Percentiles rank a stretch among this genome's conserved stretches.
Conservation (phyloP, 2,113 vertebrate species). For the Triplophysa tibetana region DNA sequence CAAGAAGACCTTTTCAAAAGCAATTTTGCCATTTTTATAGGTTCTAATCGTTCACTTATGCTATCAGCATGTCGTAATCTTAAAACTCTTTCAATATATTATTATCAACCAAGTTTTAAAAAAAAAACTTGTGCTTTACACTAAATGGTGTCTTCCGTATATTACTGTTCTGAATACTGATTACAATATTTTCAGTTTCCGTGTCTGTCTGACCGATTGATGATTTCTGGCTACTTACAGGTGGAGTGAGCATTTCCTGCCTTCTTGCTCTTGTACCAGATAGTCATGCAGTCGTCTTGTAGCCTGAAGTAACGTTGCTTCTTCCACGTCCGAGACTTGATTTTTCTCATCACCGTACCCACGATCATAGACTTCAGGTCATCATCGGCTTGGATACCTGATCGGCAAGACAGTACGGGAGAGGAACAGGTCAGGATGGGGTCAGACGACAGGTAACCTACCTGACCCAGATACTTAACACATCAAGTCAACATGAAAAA, state of each 20-base stretch:
- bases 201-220: too few relatives aligned
- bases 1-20: too few relatives aligned
- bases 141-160: too few relatives aligned
- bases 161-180: too few relatives aligned
- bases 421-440: neutral
- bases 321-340: slow-evolving; percentile 93
- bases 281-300: slow-evolving; percentile 90
- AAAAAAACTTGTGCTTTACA: too few relatives aligned
- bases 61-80: too few relatives aligned
- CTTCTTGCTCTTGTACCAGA: slow-evolving; percentile 92
- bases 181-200: too few relatives aligned
- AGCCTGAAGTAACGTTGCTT: slow-evolving; percentile 89
- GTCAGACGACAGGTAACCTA: slow-evolving; percentile 32
- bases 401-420: neutral
- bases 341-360: slow-evolving; percentile 87
- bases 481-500: neutral
- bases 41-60: too few relatives aligned
- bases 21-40: too few relatives aligned
- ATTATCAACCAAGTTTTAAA: too few relatives aligned
- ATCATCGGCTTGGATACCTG: slow-evolving; percentile 82
- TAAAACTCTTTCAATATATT: too few relatives aligned
- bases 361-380: slow-evolving; percentile 85
- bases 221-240: slow-evolving; percentile 71
- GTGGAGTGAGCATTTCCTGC: slow-evolving; percentile 83
- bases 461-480: slow-evolving; percentile 23